A percentile compares a stretch with the other conserved stretches of the same genome.
Conservation (phyloP, 1,140 invertebrate species). For the Oedothorax gibbosus region DNA sequence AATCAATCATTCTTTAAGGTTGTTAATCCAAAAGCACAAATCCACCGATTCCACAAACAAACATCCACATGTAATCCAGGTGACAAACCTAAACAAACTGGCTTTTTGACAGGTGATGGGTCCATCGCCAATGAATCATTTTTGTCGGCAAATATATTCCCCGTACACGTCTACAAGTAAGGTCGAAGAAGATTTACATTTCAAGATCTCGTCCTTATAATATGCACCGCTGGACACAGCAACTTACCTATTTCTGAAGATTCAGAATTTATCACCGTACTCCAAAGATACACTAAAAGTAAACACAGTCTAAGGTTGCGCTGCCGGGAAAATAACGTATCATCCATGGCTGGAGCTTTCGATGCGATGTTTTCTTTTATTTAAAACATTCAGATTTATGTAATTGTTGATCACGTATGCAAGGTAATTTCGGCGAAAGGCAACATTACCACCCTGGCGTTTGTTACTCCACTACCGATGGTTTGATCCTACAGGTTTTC, state of each 20-base stretch:
- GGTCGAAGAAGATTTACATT: constrained; percentile 19
- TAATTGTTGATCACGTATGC: constrained; percentile 13
- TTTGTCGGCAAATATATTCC: constrained; percentile 5
- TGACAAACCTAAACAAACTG: constrained; percentile 1
- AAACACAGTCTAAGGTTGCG: constrained; percentile 46
- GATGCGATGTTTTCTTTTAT: neutral
- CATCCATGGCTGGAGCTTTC: constrained; percentile 4
- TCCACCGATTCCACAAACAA: no score
- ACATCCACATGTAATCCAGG: no score
- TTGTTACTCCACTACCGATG: constrained; percentile 16
- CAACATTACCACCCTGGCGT: constrained; percentile 29
- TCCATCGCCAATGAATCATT: constrained; percentile 1
- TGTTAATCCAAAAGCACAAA: no score
- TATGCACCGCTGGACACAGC: constrained; percentile 51
- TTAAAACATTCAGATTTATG: constrained; percentile 25
- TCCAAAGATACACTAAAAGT: constrained; percentile 52
- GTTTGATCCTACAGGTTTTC: constrained; percentile 47
- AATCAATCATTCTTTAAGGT: no score
- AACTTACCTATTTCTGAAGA: constrained; percentile 49
- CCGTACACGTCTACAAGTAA: constrained; percentile 49
- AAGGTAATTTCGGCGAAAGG: neutral
- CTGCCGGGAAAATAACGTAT: constrained; percentile 32
- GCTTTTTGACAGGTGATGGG: constrained; percentile 6
- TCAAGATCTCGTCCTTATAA: constrained; percentile 40
- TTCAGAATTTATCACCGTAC: constrained; percentile 40